Base-by-base conservation (phyloP, 2,888 invertebrate genomes). In the Xestoiulus laeticollis region DNA sequence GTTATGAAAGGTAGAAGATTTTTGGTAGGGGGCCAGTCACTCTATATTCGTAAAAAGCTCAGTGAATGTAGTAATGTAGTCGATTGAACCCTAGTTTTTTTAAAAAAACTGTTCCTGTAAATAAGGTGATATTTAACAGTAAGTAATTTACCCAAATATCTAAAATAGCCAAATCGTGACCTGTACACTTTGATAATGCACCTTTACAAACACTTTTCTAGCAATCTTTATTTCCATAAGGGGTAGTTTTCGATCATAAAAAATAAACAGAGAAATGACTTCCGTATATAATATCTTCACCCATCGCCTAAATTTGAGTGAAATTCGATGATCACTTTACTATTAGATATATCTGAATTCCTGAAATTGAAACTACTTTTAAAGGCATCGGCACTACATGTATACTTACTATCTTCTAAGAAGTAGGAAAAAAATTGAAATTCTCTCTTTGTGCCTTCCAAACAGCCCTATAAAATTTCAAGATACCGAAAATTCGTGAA, bases 391-490 rank as follows among this genome's bases (percentile, higher is more conserved):
- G 6, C 38, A 38, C 59, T 19, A 59, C 59, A n/a, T n/a, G n/a
- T n/a, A n/a, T n/a, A n/a, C n/a, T n/a, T n/a, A n/a, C n/a, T n/a
- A 16, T n/a, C 59, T 59, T 59, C 19, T 5, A n/a, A 59, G 5
- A n/a, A n/a, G 43, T 5, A 43, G n/a, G 22, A 68, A 68, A 26
- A 68, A 26, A 26, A 26, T 68, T 5, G 26, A 68, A 26, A 26
- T 68, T 68, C 68, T 68, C 22, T 10, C 10, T 68, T 26, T n/a
- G 5, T 26, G 68, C 22, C 26, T 1, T 26, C 22, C 2, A 2
- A 68, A 22, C 68, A 68, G 68, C 68, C 68, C 68, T 68, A 68
- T 68, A 68, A 68, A 68, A 68, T 68, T 68, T 68, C 68, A 12
- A 26, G 68, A 26, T 68, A 68, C 68, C 26, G 26, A 3, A 68